Conservation (phyloP, 2,888 invertebrate genomes). For the Brachylomia viminalis region DNA sequence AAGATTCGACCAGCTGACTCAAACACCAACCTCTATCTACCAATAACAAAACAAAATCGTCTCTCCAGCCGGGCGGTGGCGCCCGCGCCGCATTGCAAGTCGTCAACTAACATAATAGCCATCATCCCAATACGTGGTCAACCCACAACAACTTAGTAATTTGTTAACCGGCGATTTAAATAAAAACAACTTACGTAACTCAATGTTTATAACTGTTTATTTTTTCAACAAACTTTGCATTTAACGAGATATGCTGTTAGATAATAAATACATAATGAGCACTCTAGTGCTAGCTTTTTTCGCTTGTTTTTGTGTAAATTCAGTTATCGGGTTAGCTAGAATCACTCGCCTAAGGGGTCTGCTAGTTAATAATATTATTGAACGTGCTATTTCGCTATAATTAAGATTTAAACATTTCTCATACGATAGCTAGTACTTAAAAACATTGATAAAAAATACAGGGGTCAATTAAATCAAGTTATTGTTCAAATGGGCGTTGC, state of each 20-base stretch:
- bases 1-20: slow-evolving; percentile 29
- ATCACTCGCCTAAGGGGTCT: slow-evolving; percentile 51
- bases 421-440: slow-evolving; percentile 32
- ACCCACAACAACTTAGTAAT: slow-evolving; percentile 75
- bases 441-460: slow-evolving; percentile 27
- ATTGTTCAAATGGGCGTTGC: not conserved
- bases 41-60: slow-evolving; percentile 17
- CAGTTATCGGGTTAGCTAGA: slow-evolving; percentile 55
- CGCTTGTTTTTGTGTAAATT: slow-evolving; percentile 37
- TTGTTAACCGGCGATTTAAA: slow-evolving; percentile 80
- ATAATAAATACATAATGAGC: slow-evolving; percentile 67
- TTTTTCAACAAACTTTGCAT: slow-evolving; percentile 55
- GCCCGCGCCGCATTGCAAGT: slow-evolving; percentile 51
- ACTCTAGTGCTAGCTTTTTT: slow-evolving; percentile 43
- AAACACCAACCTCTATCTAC: slow-evolving; percentile 2
- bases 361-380: slow-evolving; percentile 32
- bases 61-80: not conserved
- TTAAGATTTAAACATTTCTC: slow-evolving; percentile 51
- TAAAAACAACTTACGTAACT: slow-evolving; percentile 75
- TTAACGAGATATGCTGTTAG: slow-evolving; percentile 64
- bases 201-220: slow-evolving; percentile 66
- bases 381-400: slow-evolving; percentile 38
- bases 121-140: slow-evolving; percentile 69
- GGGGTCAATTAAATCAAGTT: slow-evolving; percentile 17
- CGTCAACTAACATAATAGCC: slow-evolving; percentile 69